Conservation (phyloP, 2,888 invertebrate species). For the Perizoma flavofasciatum region DNA sequence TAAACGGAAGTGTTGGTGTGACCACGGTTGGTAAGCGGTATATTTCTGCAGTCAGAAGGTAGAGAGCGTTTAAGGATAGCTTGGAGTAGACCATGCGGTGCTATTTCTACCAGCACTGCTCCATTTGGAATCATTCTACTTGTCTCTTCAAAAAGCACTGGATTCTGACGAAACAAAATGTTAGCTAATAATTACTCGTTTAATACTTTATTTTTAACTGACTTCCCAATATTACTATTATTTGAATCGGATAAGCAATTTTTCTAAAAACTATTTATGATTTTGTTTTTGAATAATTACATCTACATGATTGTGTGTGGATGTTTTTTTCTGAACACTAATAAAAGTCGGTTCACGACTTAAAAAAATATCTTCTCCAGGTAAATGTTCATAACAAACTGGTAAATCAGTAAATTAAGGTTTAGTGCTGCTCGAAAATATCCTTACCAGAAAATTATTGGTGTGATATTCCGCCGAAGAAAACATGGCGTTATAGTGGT, state of each 20-base stretch:
- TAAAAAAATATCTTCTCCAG: no score
- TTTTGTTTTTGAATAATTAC: no score
- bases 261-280: no score
- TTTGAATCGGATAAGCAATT: no score
- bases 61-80: slow-evolving; percentile 92
- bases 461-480: slow-evolving; percentile 93
- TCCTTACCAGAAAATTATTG: slow-evolving; percentile 88
- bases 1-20: slow-evolving; percentile 84
- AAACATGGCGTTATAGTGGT: slow-evolving; percentile 60
- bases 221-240: no score
- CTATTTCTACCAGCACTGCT: slow-evolving; percentile 93
- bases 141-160: slow-evolving; percentile 92
- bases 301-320: no score
- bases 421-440: background rate
- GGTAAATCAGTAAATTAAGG: no score
- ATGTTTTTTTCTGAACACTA: no score
- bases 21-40: slow-evolving; percentile 89
- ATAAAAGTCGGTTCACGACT: no score
- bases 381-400: no score
- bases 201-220: background rate
- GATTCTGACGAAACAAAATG: slow-evolving; percentile 59
- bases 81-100: slow-evolving; percentile 95
- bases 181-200: background rate
- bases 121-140: slow-evolving; percentile 89
- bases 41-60: slow-evolving; percentile 83